Evolutionary conservation across 2,797 vertebrate genomes (phyloP).

Genomic region (Thamnophis elegans): DNA sequence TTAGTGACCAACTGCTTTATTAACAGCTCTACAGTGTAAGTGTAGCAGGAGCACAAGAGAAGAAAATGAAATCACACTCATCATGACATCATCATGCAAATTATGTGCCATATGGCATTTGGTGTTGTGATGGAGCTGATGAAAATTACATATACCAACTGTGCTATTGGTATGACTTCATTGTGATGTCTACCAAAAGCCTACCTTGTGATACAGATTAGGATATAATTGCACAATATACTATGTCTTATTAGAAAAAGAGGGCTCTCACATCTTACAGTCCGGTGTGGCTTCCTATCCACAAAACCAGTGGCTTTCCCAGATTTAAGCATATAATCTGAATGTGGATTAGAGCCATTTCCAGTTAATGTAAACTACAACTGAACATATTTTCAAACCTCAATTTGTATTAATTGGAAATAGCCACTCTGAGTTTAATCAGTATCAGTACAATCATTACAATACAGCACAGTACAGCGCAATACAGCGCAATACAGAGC

Average conservation of each 20-base stretch:
- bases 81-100: not conserved
- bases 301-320: not conserved
- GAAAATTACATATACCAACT: not conserved
- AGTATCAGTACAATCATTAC: not conserved
- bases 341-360: not conserved
- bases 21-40: not conserved
- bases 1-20: not conserved
- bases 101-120: not conserved
- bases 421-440: not conserved
- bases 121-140: not conserved
- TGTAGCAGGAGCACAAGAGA: not conserved
- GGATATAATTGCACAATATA: not conserved
- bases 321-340: not conserved
- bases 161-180: not conserved
- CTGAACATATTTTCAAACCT: not conserved
- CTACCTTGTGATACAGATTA: not conserved
- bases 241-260: not conserved
- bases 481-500: too few relatives aligned
- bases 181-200: not conserved
- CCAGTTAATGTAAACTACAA: not conserved
- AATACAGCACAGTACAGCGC: too few relatives aligned
- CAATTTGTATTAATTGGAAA: not conserved
- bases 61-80: not conserved
- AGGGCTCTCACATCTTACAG: not conserved
- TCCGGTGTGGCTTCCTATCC: not conserved